phyloP scores from a whole-genome alignment of 2,797 vertebrate genomes.

The Rhinogobio ventralis region DNA sequence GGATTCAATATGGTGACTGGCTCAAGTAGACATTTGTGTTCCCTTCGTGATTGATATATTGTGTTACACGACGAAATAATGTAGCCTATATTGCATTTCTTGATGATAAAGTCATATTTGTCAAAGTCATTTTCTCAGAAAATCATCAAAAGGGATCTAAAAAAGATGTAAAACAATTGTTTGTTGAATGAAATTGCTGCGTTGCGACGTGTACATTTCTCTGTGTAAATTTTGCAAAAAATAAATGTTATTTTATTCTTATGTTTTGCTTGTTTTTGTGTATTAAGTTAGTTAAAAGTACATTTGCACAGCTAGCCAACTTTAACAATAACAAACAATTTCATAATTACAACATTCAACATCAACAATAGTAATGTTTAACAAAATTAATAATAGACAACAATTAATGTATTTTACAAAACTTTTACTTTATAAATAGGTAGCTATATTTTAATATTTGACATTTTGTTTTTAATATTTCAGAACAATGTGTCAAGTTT shows the following conservation, averaged over 20 bases:
- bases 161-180: slow-evolving; percentile 58
- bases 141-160: slow-evolving; percentile 69
- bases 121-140: slow-evolving; percentile 79
- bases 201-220: slow-evolving; percentile 82
- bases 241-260: slow-evolving; percentile 98
- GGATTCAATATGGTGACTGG: slow-evolving; percentile 45
- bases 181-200: slow-evolving; percentile 81
- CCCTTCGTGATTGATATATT: slow-evolving; percentile 73
- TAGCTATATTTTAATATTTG: slow-evolving; percentile 4
- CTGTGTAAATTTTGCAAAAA: slow-evolving; percentile 92
- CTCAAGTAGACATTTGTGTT: slow-evolving; percentile 62
- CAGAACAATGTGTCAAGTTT: not conserved
- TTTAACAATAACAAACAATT: slow-evolving; percentile 11
- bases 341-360: not conserved
- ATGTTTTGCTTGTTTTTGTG: slow-evolving; percentile 32
- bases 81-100: slow-evolving; percentile 74
- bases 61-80: slow-evolving; percentile 72
- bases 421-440: not conserved
- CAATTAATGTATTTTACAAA: not conserved
- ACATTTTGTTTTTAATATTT: not conserved
- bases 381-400: not conserved
- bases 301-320: not conserved
- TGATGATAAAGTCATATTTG: slow-evolving; percentile 81
- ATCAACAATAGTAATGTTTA: not conserved
- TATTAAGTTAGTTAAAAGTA: not conserved